Base-by-base conservation (phyloP, 2,113 vertebrate genomes). In the Ciconia boyciana region DNA sequence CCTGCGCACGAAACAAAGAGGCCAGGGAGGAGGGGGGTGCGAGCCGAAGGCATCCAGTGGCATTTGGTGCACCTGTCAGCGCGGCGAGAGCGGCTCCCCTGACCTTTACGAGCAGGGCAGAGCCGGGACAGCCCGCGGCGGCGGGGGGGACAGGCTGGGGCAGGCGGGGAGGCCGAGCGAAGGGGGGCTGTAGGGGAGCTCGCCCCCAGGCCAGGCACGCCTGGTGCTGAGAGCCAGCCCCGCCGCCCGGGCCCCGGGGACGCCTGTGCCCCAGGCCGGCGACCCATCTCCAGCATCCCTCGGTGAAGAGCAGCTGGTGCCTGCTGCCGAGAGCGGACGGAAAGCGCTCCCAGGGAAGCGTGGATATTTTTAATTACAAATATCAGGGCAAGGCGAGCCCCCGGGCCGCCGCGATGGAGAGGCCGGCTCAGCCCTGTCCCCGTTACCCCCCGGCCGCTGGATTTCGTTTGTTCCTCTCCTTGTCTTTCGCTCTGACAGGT, bases 51-150 rank as follows among this genome's bases (percentile, higher is more conserved):
- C 84, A 78, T 74, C 52, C 54, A 9, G 61, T 0, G 72, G 78
- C 76, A 75, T 75, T 1, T 76, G 87, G 75, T 85, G 94, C 96
- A 97, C 95, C 96, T 96, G 95, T 96, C 94, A 77, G 76, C 15
- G 61, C n/a, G 46, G 79, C 68, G 18, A 49, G 68, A 92, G 86
- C 34, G 64, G 70, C 58, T 75, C 83, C 34, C 65, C 44, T 44
- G 89, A 84, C 87, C 91, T 92, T 83, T 21, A 3, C 9, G 11
- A 88, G 70, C 58, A 4, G 68, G 66, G 70, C 78, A 87, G 75
- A 65, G 51, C 29, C 19, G 58, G 65, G 68, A 90, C 81, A 83
- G 70, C 82, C 69, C 36, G 26, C 16, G 52, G 61, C 32, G 29
- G 61, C 9, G 31, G 22, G 13, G 20, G 21, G 16, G 48, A 21